Base-by-base conservation (phyloP, 2,888 invertebrate species). In the Drosophila kambysellisi region DNA sequence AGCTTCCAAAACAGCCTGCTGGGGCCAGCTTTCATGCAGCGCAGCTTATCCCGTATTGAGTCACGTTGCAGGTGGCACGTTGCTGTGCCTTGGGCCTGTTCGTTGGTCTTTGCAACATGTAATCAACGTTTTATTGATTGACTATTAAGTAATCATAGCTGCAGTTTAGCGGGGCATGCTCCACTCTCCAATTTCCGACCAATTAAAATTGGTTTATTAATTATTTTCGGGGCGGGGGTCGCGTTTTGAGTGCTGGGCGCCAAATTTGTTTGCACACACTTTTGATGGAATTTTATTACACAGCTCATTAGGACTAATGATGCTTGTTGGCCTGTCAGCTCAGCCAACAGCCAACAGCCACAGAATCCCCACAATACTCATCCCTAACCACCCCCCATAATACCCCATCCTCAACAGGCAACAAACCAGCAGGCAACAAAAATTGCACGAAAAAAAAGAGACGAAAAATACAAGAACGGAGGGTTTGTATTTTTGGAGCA, bases 261-360 rank as follows among this genome's bases (percentile, higher is more conserved):
- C 37, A 70, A 83, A 48, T 79, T 72, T 81, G 71, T 73, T 79
- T 78, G 70, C 75, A 62, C 77, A 66, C 78, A 76, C 70, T 79
- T 73, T 71, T 76, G 65, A 73, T 84, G 85, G 68, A 76, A 87
- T 87, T 81, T 79, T 81, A 81, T 85, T 87, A 79, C 88, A 89
- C 88, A 88, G 88, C 84, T 85, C 89, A 85, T 85, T 85, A 89
- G 84, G 82, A 89, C 89, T 85, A 85, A 85, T 89, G 89, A 89
- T 83, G 89, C 89, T 87, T 81, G 88, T 81, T 86, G 69, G 71
- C 70, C 79, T 73, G 83, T 81, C 81, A 79, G 79, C 68, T 56
- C 64, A 70, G 39, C 48, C 32, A 25, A 29, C 35, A 46, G 51
- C 39, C 29, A 37, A 17, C 53, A 32, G 52, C 17, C 30, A 25